phyloP scores from a whole-genome alignment of 2,888 invertebrate species.

The Drosophila subsilvestris region DNA sequence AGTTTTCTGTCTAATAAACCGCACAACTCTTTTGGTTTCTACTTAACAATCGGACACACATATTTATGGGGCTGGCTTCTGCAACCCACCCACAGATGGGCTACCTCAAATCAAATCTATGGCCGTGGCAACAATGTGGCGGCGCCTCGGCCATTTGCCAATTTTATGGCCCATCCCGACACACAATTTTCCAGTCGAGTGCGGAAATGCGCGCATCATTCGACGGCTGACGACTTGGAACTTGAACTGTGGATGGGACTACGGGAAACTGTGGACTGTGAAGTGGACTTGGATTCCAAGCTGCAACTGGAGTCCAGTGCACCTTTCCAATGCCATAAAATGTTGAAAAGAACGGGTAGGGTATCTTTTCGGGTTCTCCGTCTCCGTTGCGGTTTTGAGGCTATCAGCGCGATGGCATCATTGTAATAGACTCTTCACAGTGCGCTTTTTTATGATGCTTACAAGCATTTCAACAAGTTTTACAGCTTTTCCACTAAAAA shows the following conservation, averaged over 20 bases:
- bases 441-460: conserved; percentile 72
- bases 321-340: conserved; percentile 45
- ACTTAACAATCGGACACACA: conserved; percentile 8
- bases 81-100: conserved; percentile 14
- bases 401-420: conserved; percentile 76
- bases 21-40: conserved; percentile 17
- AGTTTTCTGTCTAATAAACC: conserved; percentile 27
- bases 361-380: conserved; percentile 5
- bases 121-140: conserved; percentile 65
- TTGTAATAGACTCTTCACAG: conserved; percentile 73
- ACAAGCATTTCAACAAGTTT: conserved; percentile 79
- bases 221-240: conserved; percentile 49
- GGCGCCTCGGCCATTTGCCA: conserved; percentile 57
- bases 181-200: conserved; percentile 60
- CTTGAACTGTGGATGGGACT: background rate
- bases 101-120: conserved; percentile 38
- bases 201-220: conserved; percentile 60
- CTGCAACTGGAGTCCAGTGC: conserved; percentile 14
- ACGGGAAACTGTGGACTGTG: background rate
- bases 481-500: conserved; percentile 78
- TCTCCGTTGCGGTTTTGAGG: conserved; percentile 22
- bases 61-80: conserved; percentile 12
- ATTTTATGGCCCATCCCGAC: conserved; percentile 58
- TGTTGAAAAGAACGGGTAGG: background rate
- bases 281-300: conserved; percentile 14